These are phyloP conservation scores for Parotocinclus haroldoi DNA, from an alignment of 2,797 vertebrate genomes.

Conservation along the genomic window DNA sequence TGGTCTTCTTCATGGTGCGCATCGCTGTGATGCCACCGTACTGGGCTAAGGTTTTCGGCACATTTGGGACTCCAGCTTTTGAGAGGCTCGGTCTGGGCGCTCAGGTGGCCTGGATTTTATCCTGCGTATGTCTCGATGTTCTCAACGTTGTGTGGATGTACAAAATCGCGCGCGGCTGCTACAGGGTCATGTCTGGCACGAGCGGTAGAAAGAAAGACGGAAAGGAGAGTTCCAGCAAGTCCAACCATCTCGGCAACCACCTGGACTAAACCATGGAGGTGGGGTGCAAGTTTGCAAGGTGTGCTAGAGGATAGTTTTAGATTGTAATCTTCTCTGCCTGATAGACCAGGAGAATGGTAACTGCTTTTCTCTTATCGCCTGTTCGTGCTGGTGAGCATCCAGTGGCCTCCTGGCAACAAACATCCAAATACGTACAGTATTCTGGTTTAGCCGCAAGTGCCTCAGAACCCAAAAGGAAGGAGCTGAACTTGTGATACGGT, in stretches of 20 bases:
- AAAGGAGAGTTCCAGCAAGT: constrained; percentile 47
- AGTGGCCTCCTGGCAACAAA: constrained; percentile 18
- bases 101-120: constrained; percentile 81
- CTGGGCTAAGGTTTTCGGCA: constrained; percentile 75
- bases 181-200: constrained; percentile 67
- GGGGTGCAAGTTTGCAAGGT: not conserved
- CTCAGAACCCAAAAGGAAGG: constrained; percentile 68
- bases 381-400: constrained; percentile 27
- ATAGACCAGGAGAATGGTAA: constrained; percentile 19
- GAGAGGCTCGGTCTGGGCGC: constrained; percentile 71
- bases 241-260: constrained; percentile 66
- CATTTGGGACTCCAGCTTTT: constrained; percentile 74
- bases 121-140: constrained; percentile 75
- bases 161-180: constrained; percentile 75
- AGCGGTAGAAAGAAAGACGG: constrained; percentile 40
- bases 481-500: not conserved
- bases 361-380: constrained; percentile 15
- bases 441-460: constrained; percentile 64
- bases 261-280: constrained; percentile 57
- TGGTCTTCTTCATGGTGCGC: constrained; percentile 76
- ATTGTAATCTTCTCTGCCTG: constrained; percentile 24
- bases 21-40: constrained; percentile 79
- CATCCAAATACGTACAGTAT: constrained; percentile 16
- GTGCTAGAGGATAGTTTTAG: constrained; percentile 7
- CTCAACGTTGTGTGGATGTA: constrained; percentile 79